These are phyloP conservation scores for Hetaerina titia DNA, from an alignment of 2,888 invertebrate species.

Conservation along the genomic window DNA sequence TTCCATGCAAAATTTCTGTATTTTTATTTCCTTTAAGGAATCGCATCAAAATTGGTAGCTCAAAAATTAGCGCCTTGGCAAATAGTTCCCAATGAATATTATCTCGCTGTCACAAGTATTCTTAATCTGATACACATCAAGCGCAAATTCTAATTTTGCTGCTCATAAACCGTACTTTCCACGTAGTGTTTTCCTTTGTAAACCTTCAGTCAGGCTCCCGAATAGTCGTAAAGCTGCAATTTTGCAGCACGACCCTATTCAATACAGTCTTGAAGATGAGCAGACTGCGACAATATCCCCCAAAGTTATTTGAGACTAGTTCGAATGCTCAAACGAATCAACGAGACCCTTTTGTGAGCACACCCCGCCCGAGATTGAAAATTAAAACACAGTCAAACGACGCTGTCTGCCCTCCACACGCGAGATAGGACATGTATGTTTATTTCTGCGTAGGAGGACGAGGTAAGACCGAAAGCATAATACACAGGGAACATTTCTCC, in stretches of 20 bases:
- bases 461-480: constrained; percentile 37
- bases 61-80: no score
- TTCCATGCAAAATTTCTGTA: no score
- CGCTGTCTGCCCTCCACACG: background rate
- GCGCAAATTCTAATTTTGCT: no score
- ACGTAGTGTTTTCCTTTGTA: no score
- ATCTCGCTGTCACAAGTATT: no score
- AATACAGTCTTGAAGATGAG: background rate
- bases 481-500: constrained; percentile 46
- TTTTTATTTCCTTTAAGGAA: no score
- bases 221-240: no score
- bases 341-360: background rate
- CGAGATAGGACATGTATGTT: background rate
- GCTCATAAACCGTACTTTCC: no score
- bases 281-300: background rate
- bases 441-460: background rate
- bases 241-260: background rate
- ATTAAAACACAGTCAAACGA: background rate
- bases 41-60: no score
- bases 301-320: background rate
- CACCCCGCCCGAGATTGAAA: background rate
- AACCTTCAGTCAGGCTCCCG: no score
- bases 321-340: background rate
- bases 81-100: no score
- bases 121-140: no score